These are phyloP conservation scores for Phataginus tetradactyla DNA, from an alignment of 2,797 vertebrate genomes.

Conservation along the genomic window DNA sequence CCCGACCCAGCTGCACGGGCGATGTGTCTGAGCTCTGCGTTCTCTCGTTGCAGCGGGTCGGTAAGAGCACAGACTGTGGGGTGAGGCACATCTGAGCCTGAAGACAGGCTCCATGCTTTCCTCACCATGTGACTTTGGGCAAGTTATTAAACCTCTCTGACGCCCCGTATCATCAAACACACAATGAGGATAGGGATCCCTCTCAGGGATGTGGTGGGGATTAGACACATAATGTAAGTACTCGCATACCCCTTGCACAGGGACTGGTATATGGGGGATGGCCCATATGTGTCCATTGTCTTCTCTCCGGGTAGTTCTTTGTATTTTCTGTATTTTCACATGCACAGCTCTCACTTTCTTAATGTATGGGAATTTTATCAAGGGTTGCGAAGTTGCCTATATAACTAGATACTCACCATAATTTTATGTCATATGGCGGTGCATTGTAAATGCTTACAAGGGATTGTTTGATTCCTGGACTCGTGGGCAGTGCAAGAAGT, in stretches of 20 bases:
- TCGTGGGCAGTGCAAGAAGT: background rate
- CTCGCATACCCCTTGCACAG: background rate
- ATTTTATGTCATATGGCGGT: background rate
- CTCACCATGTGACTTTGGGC: background rate
- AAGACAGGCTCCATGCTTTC: background rate
- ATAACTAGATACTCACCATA: background rate
- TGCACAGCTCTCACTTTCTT: slow-evolving; percentile 35
- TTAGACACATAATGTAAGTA: background rate
- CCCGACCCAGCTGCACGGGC: background rate
- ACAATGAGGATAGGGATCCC: background rate
- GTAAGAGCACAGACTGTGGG: background rate
- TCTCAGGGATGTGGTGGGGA: background rate
- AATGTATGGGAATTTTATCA: background rate
- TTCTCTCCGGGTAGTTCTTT: background rate
- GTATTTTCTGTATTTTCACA: background rate
- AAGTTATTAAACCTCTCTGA: slow-evolving; percentile 26
- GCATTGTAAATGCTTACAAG: background rate
- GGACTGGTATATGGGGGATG: background rate
- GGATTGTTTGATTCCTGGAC: background rate
- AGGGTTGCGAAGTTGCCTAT: slow-evolving; percentile 18
- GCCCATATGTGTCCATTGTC: background rate
- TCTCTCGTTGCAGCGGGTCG: background rate
- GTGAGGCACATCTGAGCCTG: background rate
- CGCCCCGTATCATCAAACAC: background rate
- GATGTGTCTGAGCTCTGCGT: background rate